Evolutionary conservation across 2,888 invertebrate species (phyloP).

Genomic region (Oxystoma pomonae): DNA sequence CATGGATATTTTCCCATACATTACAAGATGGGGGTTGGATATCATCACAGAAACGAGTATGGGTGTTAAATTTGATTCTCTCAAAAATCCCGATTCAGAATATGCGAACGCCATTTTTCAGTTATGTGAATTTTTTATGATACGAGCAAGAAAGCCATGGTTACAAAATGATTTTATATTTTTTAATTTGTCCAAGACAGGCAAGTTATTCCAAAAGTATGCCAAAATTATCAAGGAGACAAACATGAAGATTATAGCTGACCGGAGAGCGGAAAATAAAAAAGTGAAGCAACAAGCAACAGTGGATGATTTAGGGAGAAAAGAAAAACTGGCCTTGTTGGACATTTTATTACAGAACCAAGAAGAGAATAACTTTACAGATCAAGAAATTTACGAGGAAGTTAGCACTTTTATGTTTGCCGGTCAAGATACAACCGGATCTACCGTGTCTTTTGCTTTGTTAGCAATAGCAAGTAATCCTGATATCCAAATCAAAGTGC

Average conservation of each 20-base stretch:
- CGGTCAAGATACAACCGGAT: constrained; percentile 45
- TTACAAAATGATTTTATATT: background rate
- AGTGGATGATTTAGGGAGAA: constrained; percentile 26
- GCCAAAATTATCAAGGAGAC: background rate
- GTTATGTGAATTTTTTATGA: background rate
- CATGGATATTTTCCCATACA: constrained; percentile 36
- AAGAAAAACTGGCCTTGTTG: constrained; percentile 40
- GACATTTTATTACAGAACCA: constrained; percentile 35
- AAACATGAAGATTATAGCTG: background rate
- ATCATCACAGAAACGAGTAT: background rate
- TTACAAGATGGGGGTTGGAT: constrained; percentile 23
- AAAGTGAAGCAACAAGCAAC: constrained; percentile 10
- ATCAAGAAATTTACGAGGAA: constrained; percentile 44
- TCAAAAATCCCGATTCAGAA: background rate
- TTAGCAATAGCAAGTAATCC: constrained; percentile 43
- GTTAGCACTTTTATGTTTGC: constrained; percentile 48
- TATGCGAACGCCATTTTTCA: background rate
- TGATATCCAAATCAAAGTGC: constrained; percentile 37
- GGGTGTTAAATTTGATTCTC: background rate
- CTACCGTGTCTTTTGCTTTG: constrained; percentile 41
- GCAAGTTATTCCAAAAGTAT: background rate
- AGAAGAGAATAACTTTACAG: constrained; percentile 37
- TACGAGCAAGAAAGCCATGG: background rate
- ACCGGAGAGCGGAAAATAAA: constrained; percentile 4
- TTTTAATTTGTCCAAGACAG: background rate